phyloP scores from a whole-genome alignment of 1,140 invertebrate species.

The Chironomus tepperi region DNA sequence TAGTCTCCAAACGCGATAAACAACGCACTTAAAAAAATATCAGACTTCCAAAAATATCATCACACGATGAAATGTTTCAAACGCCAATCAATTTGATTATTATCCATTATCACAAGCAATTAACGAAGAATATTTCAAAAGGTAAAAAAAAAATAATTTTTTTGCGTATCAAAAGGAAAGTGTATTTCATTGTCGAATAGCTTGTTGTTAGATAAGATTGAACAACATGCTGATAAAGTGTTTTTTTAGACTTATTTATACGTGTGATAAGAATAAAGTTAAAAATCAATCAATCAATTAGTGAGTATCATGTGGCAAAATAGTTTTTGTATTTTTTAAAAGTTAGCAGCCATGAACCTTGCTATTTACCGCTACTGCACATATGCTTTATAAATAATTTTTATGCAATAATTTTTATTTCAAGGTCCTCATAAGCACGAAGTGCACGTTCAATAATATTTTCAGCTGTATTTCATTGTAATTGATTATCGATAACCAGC shows the following conservation, averaged over 20 bases:
- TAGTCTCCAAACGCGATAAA: too few relatives aligned
- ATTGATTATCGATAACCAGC: not conserved
- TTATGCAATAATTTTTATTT: not conserved
- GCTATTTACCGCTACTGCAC: too few relatives aligned
- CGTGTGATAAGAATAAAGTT: not conserved
- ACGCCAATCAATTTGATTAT: too few relatives aligned
- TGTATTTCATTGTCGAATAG: slow-evolving; percentile 16
- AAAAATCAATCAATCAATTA: not conserved
- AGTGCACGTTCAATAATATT: not conserved
- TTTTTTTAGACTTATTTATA: too few relatives aligned
- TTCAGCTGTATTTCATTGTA: not conserved
- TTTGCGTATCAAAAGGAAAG: not conserved
- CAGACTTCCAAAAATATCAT: too few relatives aligned
- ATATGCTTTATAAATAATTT: not conserved
- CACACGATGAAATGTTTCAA: too few relatives aligned
- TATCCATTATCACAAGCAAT: too few relatives aligned
- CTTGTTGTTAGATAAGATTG: slow-evolving; percentile 1
- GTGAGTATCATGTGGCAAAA: not conserved
- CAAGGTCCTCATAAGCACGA: not conserved
- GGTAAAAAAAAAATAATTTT: too few relatives aligned
- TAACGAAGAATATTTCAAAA: too few relatives aligned
- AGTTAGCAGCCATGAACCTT: too few relatives aligned
- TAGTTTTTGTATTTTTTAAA: too few relatives aligned
- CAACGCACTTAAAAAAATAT: too few relatives aligned
- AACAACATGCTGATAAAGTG: not conserved